A percentile compares a stretch with the other conserved stretches of the same genome.
Conservation (phyloP, 2,797 vertebrate species). For the Poecilia gillii region DNA sequence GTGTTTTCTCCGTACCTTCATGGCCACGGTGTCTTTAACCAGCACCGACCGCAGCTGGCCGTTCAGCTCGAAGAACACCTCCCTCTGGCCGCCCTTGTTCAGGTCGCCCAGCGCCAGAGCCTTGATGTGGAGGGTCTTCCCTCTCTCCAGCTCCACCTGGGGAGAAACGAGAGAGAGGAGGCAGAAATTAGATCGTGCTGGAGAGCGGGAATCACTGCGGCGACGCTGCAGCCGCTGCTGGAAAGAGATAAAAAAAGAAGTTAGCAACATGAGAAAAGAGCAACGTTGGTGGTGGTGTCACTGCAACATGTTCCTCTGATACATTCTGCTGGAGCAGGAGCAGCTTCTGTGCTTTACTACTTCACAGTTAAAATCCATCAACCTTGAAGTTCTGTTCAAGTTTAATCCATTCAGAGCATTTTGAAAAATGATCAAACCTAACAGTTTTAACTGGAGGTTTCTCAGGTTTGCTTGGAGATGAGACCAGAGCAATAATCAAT, state of each 20-base stretch:
- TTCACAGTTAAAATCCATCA: background rate
- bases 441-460: background rate
- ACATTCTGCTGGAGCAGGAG: background rate
- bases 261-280: constrained; percentile 24
- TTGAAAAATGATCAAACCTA: background rate
- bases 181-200: constrained; percentile 28
- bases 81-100: constrained; percentile 91
- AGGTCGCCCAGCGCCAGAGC: constrained; percentile 93
- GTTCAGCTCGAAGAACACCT: constrained; percentile 97
- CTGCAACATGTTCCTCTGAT: constrained; percentile 3
- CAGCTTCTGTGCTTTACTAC: background rate
- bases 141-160: constrained; percentile 93
- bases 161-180: constrained; percentile 4
- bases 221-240: constrained; percentile 13
- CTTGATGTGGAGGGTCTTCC: constrained; percentile 95
- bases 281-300: background rate
- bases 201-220: constrained; percentile 39
- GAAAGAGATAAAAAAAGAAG: constrained; percentile 22
- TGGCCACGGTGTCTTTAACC: constrained; percentile 90
- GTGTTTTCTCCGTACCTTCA: constrained; percentile 83
- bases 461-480: no score
- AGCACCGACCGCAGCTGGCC: constrained; percentile 93
- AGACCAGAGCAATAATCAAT: no score
- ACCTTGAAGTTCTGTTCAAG: background rate
- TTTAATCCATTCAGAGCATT: background rate